Conservation (phyloP, 2,113 vertebrate species). For the Bagarius yarrelli region DNA sequence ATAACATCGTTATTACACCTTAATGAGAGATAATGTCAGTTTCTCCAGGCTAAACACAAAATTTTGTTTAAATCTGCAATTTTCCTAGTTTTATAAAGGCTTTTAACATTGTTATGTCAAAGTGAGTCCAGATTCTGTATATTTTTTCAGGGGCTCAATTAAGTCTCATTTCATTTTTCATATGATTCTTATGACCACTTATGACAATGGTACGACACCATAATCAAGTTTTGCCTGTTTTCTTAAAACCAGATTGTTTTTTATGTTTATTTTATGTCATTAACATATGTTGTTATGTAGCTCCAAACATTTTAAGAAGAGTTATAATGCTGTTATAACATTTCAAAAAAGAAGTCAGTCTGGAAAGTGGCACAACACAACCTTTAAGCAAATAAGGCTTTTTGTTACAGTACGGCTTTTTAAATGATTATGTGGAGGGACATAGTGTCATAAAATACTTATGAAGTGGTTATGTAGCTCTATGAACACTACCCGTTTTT, state of each 20-base stretch:
- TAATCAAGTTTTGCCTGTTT: not conserved
- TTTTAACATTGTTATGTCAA: not conserved
- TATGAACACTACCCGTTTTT: slow-evolving; percentile 7
- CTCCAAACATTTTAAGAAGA: not conserved
- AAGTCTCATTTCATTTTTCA: not conserved
- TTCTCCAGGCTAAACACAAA: no score
- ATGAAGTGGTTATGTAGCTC: not conserved
- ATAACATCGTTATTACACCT: no score
- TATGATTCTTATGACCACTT: not conserved
- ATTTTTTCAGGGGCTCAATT: not conserved
- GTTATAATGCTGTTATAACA: not conserved
- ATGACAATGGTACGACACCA: not conserved
- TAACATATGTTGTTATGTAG: not conserved
- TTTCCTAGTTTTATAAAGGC: not conserved
- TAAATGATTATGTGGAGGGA: not conserved
- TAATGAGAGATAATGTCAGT: no score
- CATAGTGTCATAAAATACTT: not conserved
- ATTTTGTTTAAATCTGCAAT: not conserved
- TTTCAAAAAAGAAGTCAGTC: not conserved
- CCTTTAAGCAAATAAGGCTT: not conserved
- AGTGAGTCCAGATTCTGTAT: not conserved
- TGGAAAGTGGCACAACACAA: not conserved
- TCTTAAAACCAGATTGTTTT: not conserved
- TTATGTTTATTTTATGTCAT: not conserved
- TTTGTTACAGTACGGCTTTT: not conserved